phyloP scores from a whole-genome alignment of 2,113 vertebrate species.

The Gymnorhina tibicen region DNA sequence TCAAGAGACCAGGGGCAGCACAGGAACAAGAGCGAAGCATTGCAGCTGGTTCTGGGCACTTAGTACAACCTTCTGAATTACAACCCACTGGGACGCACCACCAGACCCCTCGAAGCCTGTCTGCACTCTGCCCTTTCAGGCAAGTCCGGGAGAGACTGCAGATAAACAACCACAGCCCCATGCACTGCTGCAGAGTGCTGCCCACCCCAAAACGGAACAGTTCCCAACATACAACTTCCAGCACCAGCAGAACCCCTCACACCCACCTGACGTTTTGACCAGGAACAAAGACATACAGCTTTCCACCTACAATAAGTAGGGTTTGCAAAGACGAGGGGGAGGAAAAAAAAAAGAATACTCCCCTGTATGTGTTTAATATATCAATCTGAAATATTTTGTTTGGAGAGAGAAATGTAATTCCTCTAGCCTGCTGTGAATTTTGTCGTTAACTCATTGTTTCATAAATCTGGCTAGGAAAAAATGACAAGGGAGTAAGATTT shows the following conservation, averaged over 20 bases:
- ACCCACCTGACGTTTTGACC: not conserved
- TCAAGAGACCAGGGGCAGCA: not conserved
- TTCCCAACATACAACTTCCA: not conserved
- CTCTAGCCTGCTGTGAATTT: not conserved
- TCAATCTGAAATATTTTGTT: not conserved
- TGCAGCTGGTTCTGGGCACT: not conserved
- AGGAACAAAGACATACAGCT: not conserved
- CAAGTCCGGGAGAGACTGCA: not conserved
- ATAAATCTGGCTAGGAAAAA: not conserved
- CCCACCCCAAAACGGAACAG: not conserved
- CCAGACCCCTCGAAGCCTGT: accelerated
- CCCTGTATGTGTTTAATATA: not conserved
- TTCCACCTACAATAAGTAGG: not conserved
- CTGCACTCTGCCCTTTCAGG: not conserved
- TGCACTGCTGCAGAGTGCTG: accelerated
- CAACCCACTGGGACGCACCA: not conserved
- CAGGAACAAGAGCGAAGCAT: not conserved
- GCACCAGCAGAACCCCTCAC: not conserved
- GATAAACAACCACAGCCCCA: not conserved
- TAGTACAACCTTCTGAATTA: not conserved
- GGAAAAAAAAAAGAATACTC: not conserved
- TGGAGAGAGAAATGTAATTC: not conserved
- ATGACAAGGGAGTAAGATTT: not conserved
- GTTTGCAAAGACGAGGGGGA: not conserved
- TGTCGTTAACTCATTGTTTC: not conserved